phyloP scores from a whole-genome alignment of 2,888 invertebrate species.

The Tetrapedia diversipes region DNA sequence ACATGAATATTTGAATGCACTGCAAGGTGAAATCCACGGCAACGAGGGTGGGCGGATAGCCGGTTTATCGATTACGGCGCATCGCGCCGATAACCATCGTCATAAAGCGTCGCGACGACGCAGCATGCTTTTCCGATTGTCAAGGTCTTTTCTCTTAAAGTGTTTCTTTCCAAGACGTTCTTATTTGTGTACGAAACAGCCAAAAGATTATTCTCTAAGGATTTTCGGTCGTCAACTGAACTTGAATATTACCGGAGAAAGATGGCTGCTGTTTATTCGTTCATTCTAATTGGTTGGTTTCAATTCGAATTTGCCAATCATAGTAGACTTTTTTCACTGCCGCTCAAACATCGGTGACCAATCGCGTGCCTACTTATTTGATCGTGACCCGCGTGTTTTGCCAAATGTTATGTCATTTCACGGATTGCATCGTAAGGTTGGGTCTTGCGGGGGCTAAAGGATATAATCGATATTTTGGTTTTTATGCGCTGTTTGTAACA shows the following conservation, averaged over 20 bases:
- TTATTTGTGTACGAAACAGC: neutral
- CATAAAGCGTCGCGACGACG: constrained; percentile 64
- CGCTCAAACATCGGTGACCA: constrained; percentile 8
- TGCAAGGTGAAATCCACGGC: constrained; percentile 59
- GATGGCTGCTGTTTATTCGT: constrained; percentile 33
- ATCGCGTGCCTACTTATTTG: constrained; percentile 35
- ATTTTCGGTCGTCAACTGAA: constrained; percentile 1
- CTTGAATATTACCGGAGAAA: constrained; percentile 41
- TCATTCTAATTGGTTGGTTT: constrained; percentile 44
- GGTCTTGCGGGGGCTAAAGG: constrained; percentile 1
- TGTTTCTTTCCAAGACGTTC: constrained; percentile 12
- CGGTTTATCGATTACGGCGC: constrained; percentile 70
- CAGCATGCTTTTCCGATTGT: constrained; percentile 59
- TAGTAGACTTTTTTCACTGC: neutral
- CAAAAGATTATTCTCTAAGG: neutral
- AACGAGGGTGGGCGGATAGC: constrained; percentile 60
- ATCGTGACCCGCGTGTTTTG: constrained; percentile 40
- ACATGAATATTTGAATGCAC: constrained; percentile 68
- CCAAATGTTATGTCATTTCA: constrained; percentile 48
- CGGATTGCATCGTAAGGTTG: constrained; percentile 6
- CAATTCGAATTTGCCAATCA: constrained; percentile 25
- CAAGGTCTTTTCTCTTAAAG: constrained; percentile 63
- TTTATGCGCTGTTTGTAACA: neutral
- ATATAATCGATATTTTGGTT: constrained; percentile 30
- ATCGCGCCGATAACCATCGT: constrained; percentile 62